Evolutionary conservation across 2,888 invertebrate species (phyloP).

Genomic region (Desoria tigrina): DNA sequence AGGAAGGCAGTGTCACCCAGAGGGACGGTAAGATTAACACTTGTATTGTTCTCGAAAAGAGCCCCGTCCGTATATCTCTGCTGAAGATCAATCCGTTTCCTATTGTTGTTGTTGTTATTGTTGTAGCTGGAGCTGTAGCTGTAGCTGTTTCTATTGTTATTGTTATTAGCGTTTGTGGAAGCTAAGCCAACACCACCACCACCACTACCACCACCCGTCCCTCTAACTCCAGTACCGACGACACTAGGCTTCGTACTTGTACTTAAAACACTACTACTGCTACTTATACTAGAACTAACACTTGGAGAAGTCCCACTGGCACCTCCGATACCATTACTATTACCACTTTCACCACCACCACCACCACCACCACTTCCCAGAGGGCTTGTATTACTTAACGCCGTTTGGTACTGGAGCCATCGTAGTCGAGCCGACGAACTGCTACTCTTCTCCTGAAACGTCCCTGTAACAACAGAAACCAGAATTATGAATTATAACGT

Average conservation of each 20-base stretch:
- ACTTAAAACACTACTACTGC: too few species aligned
- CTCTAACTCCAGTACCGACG: too few species aligned
- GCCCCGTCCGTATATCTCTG: constrained; percentile 56
- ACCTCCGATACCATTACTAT: constrained; percentile 2
- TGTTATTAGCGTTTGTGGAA: not conserved
- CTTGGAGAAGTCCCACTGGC: not conserved
- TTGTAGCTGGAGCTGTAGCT: not conserved
- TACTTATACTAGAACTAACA: not conserved
- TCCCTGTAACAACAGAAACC: constrained; percentile 2
- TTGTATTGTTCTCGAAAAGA: constrained; percentile 69
- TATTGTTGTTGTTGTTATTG: not conserved
- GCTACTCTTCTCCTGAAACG: not conserved
- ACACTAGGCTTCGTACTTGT: too few species aligned
- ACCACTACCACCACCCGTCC: too few species aligned
- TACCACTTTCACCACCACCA: not conserved
- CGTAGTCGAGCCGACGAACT: not conserved
- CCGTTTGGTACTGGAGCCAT: constrained; percentile 37
- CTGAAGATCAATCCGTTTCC: constrained; percentile 58
- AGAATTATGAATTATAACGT: too few species aligned
- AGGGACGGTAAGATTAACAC: constrained; percentile 74
- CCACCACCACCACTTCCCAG: not conserved
- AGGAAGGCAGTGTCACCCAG: constrained; percentile 76
- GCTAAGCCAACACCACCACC: not conserved
- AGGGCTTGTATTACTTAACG: constrained; percentile 33
- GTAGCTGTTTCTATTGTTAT: not conserved